Percentiles rank a stretch among this genome's conserved stretches.
phyloP scores from a whole-genome alignment of 2,113 vertebrate species.

The Panthera tigris region DNA sequence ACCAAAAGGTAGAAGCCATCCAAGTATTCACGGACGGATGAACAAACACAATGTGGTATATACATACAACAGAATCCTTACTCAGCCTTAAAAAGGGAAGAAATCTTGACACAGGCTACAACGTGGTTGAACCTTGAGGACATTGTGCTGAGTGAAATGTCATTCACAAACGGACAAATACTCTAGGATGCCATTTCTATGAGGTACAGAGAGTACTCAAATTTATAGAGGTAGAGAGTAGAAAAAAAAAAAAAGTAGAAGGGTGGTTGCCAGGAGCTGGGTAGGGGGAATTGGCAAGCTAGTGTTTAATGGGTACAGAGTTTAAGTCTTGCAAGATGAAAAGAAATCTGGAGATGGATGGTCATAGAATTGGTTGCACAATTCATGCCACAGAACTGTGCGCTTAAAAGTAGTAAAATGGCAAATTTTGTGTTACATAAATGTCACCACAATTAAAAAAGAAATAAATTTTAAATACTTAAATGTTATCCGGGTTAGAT shows the following conservation, averaged over 20 bases:
- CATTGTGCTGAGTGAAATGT: neutral
- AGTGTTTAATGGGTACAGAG: neutral
- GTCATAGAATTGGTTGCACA: neutral
- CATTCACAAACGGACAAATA: neutral
- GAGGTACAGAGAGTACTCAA: neutral
- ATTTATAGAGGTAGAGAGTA: neutral
- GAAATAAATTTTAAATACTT: neutral
- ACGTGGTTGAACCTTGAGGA: neutral
- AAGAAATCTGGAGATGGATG: neutral
- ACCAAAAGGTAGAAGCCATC: neutral
- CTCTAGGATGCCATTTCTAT: neutral
- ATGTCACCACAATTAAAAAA: neutral
- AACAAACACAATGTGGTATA: neutral
- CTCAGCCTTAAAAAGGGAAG: neutral
- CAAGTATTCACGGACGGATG: too few relatives aligned
- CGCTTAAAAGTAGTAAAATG: neutral
- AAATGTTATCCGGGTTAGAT: neutral
- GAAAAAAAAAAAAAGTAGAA: neutral
- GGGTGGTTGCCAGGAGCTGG: neutral
- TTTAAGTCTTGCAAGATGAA: neutral
- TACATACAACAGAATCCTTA: neutral
- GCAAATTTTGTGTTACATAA: neutral
- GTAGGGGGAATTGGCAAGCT: neutral
- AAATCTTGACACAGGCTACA: neutral
- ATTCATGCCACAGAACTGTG: neutral